Evolutionary conservation across 2,888 invertebrate genomes (phyloP), one percentile per base, ranked within the genome.

Genomic region (Nomada ruficornis): DNA sequence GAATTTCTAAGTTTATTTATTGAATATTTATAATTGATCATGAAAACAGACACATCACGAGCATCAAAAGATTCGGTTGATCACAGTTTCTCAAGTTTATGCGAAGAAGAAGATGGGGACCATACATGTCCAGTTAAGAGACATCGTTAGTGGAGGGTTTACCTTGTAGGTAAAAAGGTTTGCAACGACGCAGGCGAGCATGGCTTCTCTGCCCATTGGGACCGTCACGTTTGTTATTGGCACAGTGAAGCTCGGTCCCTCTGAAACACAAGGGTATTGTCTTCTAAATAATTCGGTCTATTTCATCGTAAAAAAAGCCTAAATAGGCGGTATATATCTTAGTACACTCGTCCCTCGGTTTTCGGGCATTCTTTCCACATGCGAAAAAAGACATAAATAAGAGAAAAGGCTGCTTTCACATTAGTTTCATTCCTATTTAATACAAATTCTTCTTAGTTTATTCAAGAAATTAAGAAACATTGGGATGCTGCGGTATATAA

Each of bases 131-230:
- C 73, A 55, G 70, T 80, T 78, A 78, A 70, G 64, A 76, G 29
- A 15, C 50, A 69, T 69, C 54, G 44, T 77, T 62, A 70, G 62
- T 81, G 79, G 86, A 87, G 78, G 87, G 80, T 93, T 94, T 95
- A 98, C 98, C 97, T 98, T 98, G 93, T 96, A 98, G 52, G 96
- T 95, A 82, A 96, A 96, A 85, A 98, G 95, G 94, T 97, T 97
- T 94, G 98, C 96, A n/a, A 98, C 98, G 79, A 96, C 95, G 93
- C 98, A 98, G 73, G 96, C 96, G 80, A 98, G 95, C 77, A 96
- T 95, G 18, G 97, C 98, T 94, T 98, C 98, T 81, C 98, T 95
- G 63, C 98, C 97, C 86, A 98, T 96, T 29, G 98, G 96, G 50
- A 96, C 96, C 50, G 98, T 98, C 91, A 97, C 96, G 95, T 98